These are phyloP conservation scores for Prochilodus magdalenae DNA, from an alignment of 2,113 vertebrate genomes.

Conservation along the genomic window DNA sequence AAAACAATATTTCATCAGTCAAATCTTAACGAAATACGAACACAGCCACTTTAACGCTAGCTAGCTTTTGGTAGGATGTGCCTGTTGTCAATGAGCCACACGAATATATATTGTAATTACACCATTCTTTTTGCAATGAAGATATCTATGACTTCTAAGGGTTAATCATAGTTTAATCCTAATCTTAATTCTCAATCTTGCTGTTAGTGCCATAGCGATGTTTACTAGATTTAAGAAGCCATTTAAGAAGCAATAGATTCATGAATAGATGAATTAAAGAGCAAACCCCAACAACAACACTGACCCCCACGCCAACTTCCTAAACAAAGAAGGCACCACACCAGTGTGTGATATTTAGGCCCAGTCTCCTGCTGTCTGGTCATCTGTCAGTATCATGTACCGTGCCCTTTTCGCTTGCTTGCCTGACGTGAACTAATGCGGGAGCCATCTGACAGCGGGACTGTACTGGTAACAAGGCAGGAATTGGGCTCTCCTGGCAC, in stretches of 20 bases:
- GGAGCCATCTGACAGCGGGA: constrained; percentile 49
- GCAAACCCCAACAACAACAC: neutral
- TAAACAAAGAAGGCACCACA: constrained; percentile 10
- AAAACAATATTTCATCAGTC: too few relatives aligned
- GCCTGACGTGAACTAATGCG: constrained; percentile 39
- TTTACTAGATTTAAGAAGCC: too few relatives aligned
- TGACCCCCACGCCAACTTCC: neutral
- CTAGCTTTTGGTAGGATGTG: too few relatives aligned
- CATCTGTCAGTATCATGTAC: constrained; percentile 45
- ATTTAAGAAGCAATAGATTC: neutral
- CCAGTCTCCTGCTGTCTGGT: constrained; percentile 30
- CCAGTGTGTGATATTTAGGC: constrained; percentile 38
- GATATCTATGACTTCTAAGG: too few relatives aligned
- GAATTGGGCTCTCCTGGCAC: constrained; percentile 45
- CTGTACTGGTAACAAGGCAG: constrained; percentile 42
- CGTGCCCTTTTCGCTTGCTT: constrained; percentile 42
- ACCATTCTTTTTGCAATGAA: too few relatives aligned
- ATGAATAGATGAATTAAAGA: neutral
- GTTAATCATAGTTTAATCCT: too few relatives aligned
- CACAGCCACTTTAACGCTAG: too few relatives aligned
- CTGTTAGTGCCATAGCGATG: too few relatives aligned
- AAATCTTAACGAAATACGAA: too few relatives aligned
- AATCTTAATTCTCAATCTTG: too few relatives aligned
- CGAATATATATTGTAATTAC: too few relatives aligned
- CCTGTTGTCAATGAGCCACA: too few relatives aligned